These are phyloP conservation scores for Myodes glareolus DNA, from an alignment of 2,113 vertebrate genomes.

Conservation along the genomic window DNA sequence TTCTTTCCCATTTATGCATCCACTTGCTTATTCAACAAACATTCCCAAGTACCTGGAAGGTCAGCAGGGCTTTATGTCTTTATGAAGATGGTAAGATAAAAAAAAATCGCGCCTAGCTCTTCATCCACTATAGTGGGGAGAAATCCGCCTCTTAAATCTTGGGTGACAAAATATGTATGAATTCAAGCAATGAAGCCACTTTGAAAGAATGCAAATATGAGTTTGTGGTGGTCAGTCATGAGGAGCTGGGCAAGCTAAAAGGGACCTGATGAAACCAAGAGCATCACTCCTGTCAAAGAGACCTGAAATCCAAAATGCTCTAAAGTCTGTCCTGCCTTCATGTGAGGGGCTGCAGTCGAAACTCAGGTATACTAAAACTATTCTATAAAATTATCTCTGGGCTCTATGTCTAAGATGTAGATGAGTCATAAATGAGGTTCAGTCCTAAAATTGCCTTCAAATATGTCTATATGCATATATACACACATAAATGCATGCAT, in stretches of 20 bases:
- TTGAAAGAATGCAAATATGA: background rate
- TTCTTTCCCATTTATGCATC: background rate
- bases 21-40: background rate
- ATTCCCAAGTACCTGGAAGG: background rate
- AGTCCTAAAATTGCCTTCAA: background rate
- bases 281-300: background rate
- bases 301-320: background rate
- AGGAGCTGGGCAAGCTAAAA: background rate
- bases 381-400: background rate
- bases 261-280: background rate
- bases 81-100: conserved; percentile 9
- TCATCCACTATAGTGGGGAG: background rate
- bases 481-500: too few species aligned
- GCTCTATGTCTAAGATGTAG: background rate
- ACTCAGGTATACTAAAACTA: background rate
- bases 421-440: background rate
- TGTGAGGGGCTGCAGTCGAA: background rate
- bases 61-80: background rate
- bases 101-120: background rate
- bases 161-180: background rate
- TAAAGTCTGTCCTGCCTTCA: background rate
- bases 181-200: background rate
- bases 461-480: too few species aligned
- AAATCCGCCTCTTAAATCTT: background rate
- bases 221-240: background rate